These are phyloP conservation scores for Clanis bilineata DNA, from an alignment of 2,888 invertebrate genomes.

Conservation along the genomic window DNA sequence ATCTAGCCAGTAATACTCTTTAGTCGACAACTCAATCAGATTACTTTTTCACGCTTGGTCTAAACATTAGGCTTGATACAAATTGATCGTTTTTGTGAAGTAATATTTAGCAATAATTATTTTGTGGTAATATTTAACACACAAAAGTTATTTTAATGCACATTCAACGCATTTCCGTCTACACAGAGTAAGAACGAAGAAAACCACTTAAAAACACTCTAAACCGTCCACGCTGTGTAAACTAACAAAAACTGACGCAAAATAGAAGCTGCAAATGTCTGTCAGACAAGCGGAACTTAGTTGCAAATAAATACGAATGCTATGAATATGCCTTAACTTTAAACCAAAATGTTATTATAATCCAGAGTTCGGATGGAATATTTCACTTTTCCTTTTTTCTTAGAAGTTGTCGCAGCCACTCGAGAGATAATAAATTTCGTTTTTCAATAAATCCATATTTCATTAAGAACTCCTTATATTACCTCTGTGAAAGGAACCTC, in stretches of 20 bases:
- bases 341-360: not conserved
- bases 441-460: conserved; percentile 6
- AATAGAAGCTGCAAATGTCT: not conserved
- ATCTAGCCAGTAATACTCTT: no score
- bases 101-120: no score
- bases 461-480: not conserved
- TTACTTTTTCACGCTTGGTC: no score
- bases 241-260: not conserved
- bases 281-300: not conserved
- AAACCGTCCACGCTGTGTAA: not conserved
- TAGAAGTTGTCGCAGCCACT: conserved; percentile 8
- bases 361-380: not conserved
- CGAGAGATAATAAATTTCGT: not conserved
- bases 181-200: not conserved
- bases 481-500: not conserved
- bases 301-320: not conserved
- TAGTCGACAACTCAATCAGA: no score
- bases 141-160: no score
- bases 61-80: no score
- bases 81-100: no score
- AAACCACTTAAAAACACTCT: not conserved
- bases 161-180: not conserved
- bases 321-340: not conserved
- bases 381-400: not conserved
- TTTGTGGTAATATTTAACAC: no score